phyloP scores from a whole-genome alignment of 1,140 invertebrate genomes.

The Chlorops oryzae region DNA sequence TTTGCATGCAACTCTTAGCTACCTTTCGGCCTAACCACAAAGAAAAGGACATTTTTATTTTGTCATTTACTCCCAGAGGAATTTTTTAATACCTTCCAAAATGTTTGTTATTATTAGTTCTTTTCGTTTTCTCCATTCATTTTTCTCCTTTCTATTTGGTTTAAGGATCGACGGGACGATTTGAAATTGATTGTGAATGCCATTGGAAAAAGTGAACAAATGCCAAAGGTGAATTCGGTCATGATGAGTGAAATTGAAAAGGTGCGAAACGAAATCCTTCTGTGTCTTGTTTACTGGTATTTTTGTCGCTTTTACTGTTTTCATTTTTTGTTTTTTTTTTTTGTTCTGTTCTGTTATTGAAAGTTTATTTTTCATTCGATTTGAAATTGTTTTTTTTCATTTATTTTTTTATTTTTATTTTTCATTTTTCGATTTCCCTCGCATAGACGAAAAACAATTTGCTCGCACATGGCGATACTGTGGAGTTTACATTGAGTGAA shows the following conservation, averaged over 20 bases:
- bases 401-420: background rate
- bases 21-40: no score
- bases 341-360: background rate
- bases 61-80: no score
- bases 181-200: conserved; percentile 43
- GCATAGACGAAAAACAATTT: conserved; percentile 45
- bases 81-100: no score
- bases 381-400: background rate
- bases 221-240: conserved; percentile 38
- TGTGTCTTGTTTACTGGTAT: background rate
- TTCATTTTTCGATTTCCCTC: background rate
- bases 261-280: conserved; percentile 24
- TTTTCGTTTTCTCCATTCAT: conserved; percentile 15
- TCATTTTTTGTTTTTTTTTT: conserved; percentile 2
- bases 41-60: no score
- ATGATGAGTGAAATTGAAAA: conserved; percentile 47
- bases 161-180: conserved; percentile 45
- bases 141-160: conserved; percentile 4
- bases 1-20: no score
- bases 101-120: background rate
- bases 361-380: background rate
- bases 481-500: conserved; percentile 40
- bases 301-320: background rate
- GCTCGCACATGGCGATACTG: conserved; percentile 39
- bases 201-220: conserved; percentile 41